Evolutionary conservation across 2,888 invertebrate genomes (phyloP).

Genomic region (Drosophila buzzatii): DNA sequence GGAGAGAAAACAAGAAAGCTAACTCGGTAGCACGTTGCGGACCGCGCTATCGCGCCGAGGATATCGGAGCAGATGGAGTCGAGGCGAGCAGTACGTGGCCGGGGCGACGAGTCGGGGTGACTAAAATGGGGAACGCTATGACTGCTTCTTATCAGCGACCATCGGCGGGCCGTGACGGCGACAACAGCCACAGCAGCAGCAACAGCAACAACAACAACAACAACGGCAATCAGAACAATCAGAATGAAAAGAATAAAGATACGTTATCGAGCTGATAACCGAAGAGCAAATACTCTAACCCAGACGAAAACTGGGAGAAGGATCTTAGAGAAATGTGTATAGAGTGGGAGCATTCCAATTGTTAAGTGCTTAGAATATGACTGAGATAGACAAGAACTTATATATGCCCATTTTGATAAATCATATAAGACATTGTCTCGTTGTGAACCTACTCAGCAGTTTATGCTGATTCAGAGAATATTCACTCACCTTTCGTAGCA

Average conservation of each 20-base stretch:
- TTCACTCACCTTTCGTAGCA: not conserved
- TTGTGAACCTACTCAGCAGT: not conserved
- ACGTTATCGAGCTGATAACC: not conserved
- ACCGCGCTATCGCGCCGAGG: constrained; percentile 59
- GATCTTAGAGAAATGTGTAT: not conserved
- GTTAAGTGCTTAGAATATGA: not conserved
- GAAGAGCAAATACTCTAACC: constrained; percentile 3
- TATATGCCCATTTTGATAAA: not conserved
- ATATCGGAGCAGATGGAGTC: constrained; percentile 41
- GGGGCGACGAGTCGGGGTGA: constrained; percentile 7
- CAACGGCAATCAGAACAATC: constrained; percentile 51
- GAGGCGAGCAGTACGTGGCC: constrained; percentile 1
- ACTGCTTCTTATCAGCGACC: constrained; percentile 62
- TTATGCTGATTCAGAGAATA: not conserved
- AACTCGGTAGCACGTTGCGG: constrained; percentile 67
- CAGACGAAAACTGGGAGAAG: too few species aligned
- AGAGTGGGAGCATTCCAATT: not conserved
- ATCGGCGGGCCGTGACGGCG: constrained; percentile 75
- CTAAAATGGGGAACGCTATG: constrained; percentile 27
- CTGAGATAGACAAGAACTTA: not conserved
- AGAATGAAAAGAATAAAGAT: constrained; percentile 10
- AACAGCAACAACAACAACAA: not conserved
- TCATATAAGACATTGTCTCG: not conserved
- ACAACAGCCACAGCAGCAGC: constrained; percentile 32
- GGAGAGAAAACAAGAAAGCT: constrained; percentile 49